A percentile compares a stretch with the other conserved stretches of the same genome.
These are phyloP conservation scores for Tupaia tana DNA, from an alignment of 2,113 vertebrate species.

Conservation along the genomic window DNA sequence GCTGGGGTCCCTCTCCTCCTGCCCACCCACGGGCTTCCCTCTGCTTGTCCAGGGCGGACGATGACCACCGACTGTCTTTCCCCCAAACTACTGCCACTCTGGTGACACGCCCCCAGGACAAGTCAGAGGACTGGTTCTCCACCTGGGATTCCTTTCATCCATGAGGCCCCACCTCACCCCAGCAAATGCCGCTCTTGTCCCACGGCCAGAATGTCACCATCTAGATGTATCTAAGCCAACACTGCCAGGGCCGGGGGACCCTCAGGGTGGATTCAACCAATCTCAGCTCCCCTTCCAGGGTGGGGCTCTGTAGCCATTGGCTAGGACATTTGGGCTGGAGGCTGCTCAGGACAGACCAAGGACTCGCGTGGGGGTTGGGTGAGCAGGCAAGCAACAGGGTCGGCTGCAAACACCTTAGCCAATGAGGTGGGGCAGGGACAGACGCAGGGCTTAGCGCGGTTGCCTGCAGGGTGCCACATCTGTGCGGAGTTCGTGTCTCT, in stretches of 20 bases:
- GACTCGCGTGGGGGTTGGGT: too few relatives aligned
- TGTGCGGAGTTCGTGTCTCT: too few relatives aligned
- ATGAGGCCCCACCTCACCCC: too few relatives aligned
- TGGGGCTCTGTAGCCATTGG: background rate
- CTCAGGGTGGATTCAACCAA: too few relatives aligned
- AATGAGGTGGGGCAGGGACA: too few relatives aligned
- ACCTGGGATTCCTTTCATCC: background rate
- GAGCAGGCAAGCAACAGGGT: background rate
- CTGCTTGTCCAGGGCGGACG: too few relatives aligned
- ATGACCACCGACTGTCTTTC: fast-evolving
- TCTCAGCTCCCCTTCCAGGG: too few relatives aligned
- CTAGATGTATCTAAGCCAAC: background rate
- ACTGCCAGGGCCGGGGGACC: fast-evolving
- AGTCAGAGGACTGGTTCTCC: too few relatives aligned
- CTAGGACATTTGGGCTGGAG: background rate
- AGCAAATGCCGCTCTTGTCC: background rate
- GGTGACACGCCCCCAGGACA: background rate
- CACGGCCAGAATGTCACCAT: too few relatives aligned
- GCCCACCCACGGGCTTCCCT: background rate
- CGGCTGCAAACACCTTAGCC: background rate
- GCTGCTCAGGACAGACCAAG: background rate
- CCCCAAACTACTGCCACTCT: background rate
- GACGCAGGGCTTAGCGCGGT: background rate
- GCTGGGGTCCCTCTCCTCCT: background rate
- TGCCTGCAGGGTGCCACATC: fast-evolving